Conservation (phyloP, 2,797 vertebrate species). For the Perdix hodgsoniae region DNA sequence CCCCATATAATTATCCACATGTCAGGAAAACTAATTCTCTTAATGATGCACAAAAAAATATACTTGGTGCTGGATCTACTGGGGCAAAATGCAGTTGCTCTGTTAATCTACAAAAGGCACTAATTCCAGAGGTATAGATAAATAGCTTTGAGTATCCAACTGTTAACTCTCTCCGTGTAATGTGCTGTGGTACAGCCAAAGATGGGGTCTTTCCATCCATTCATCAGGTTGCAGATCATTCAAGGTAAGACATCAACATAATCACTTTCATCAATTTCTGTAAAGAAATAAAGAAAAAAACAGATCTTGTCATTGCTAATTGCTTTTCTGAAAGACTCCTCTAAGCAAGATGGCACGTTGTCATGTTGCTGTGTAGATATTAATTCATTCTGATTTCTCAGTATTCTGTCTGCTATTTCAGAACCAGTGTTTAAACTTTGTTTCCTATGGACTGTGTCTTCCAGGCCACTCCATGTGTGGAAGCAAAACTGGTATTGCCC, state of each 20-base stretch:
- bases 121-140: background rate
- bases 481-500: background rate
- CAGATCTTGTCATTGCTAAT: background rate
- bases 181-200: fast-evolving
- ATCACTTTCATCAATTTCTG: conserved; percentile 45
- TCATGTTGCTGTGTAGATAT: background rate
- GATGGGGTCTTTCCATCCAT: fast-evolving
- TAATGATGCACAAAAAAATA: background rate
- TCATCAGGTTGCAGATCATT: background rate
- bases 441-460: background rate
- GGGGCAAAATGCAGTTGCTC: background rate
- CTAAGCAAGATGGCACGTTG: background rate
- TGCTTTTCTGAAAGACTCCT: background rate
- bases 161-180: background rate
- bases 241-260: conserved; percentile 45
- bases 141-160: no score
- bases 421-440: fast-evolving
- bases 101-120: background rate
- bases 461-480: background rate
- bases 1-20: background rate
- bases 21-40: background rate
- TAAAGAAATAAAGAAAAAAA: background rate
- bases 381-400: background rate
- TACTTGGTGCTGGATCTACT: background rate
- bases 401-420: background rate